These are phyloP conservation scores for Macroramphosus scolopax DNA, from an alignment of 2,797 vertebrate genomes.

Conservation along the genomic window DNA sequence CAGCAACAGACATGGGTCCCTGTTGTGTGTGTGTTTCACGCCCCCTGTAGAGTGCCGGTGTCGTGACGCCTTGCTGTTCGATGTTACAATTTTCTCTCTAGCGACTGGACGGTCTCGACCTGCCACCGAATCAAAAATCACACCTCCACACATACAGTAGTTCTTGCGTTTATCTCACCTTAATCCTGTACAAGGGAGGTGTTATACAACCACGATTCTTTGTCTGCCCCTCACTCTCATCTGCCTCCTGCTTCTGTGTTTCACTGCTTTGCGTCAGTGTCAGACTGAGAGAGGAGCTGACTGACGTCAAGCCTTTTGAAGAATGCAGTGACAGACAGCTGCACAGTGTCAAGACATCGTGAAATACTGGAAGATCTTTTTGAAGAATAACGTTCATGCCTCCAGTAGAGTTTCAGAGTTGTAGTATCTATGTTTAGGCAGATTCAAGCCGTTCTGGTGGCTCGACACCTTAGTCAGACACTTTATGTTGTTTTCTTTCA, in stretches of 20 bases:
- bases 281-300: not conserved
- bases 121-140: not conserved
- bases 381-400: too few species aligned
- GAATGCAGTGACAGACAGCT: slow-evolving; percentile 1
- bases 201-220: not conserved
- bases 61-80: not conserved
- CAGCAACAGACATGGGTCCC: not conserved
- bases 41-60: not conserved
- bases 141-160: not conserved
- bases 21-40: not conserved
- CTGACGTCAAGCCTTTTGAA: not conserved
- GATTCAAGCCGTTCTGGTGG: not conserved
- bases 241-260: not conserved
- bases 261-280: not conserved
- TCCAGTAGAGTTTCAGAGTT: too few species aligned
- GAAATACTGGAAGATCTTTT: too few species aligned
- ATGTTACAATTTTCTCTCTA: not conserved
- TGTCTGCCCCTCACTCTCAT: not conserved
- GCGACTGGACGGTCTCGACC: not conserved
- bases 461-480: not conserved
- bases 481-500: too few species aligned
- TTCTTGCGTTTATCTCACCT: not conserved
- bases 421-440: too few species aligned
- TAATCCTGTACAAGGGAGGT: not conserved
- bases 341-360: not conserved